Evolutionary conservation across 2,113 vertebrate genomes (phyloP).

Genomic region (Gobio gobio): DNA sequence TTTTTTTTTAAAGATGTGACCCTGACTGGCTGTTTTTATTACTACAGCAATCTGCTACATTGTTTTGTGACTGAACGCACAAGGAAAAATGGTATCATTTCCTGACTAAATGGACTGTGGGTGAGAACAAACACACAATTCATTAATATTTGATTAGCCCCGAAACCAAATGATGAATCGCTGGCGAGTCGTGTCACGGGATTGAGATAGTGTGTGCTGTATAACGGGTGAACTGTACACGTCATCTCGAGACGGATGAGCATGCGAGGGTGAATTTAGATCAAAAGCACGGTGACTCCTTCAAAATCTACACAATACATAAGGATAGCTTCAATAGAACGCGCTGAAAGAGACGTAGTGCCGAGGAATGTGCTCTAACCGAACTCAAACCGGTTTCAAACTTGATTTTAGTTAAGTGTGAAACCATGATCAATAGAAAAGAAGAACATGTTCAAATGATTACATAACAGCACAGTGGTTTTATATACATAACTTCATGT

Average conservation of each 20-base stretch:
- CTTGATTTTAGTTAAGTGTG: neutral
- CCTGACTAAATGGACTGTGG: neutral
- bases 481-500: conserved; percentile 13
- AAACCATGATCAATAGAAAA: neutral
- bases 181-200: conserved; percentile 7
- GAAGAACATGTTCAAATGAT: neutral
- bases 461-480: conserved; percentile 12
- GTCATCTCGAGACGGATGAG: neutral
- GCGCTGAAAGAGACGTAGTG: no score
- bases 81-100: neutral
- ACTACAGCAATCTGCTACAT: neutral
- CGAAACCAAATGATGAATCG: conserved; percentile 1
- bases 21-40: neutral
- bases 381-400: neutral
- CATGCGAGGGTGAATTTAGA: neutral
- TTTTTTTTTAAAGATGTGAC: neutral
- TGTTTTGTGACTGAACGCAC: neutral
- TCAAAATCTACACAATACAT: conserved; percentile 13
- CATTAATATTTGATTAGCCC: conserved; percentile 38
- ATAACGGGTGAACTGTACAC: neutral
- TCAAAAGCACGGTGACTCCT: neutral
- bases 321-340: neutral
- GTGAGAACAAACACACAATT: conserved; percentile 12
- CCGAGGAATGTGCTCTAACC: neutral
- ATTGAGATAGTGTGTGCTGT: neutral